Conservation (phyloP, 2,888 invertebrate species). For the Mimas tiliae region DNA sequence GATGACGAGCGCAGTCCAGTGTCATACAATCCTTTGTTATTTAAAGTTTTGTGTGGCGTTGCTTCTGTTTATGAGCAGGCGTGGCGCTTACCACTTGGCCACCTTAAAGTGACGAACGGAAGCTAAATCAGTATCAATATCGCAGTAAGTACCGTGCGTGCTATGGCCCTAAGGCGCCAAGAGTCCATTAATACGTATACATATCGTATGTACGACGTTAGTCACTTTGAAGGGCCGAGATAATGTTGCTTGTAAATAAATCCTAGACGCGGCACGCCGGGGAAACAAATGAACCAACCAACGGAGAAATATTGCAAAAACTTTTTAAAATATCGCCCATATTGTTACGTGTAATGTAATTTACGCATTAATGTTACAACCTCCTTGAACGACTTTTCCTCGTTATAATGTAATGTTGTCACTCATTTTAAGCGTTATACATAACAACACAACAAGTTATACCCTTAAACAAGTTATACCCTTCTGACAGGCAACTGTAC, state of each 20-base stretch:
- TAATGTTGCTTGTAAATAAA: slow-evolving; percentile 79
- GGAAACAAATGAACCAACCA: slow-evolving; percentile 71
- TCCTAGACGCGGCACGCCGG: slow-evolving; percentile 63
- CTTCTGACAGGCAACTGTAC: neutral
- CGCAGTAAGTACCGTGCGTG: too few relatives aligned
- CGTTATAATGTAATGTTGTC: neutral
- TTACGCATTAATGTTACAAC: slow-evolving; percentile 42
- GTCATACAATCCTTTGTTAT: too few relatives aligned
- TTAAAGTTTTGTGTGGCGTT: too few relatives aligned
- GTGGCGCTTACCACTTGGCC: too few relatives aligned
- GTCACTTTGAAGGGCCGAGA: slow-evolving; percentile 74
- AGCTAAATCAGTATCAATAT: too few relatives aligned
- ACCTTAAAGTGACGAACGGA: too few relatives aligned
- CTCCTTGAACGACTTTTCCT: slow-evolving; percentile 1
- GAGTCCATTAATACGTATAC: slow-evolving; percentile 67
- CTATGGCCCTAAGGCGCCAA: slow-evolving; percentile 42
- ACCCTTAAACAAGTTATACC: neutral
- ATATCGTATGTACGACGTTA: slow-evolving; percentile 63
- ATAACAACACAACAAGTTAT: neutral
- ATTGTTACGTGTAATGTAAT: slow-evolving; percentile 63
- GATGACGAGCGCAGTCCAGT: too few relatives aligned
- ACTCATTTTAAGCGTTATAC: neutral
- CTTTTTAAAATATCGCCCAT: slow-evolving; percentile 66
- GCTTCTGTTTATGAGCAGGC: too few relatives aligned
- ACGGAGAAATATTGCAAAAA: slow-evolving; percentile 79